phyloP scores from a whole-genome alignment of 2,888 invertebrate genomes.

The Neoaliturus tenellus region DNA sequence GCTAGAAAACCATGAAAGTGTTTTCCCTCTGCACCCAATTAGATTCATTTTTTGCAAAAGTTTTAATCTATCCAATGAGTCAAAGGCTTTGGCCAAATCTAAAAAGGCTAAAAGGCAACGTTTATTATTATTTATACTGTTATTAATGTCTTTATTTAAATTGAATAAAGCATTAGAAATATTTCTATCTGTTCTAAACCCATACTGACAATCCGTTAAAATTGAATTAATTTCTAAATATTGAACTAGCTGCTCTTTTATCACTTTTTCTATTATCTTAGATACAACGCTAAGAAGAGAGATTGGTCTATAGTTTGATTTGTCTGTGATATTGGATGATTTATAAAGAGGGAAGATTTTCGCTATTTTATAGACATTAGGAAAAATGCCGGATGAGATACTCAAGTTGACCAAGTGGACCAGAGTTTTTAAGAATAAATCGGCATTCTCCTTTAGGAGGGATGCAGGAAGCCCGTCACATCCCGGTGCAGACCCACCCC shows the following conservation, averaged over 20 bases:
- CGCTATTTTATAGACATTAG: background rate
- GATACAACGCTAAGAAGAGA: background rate
- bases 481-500: background rate
- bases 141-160: slow-evolving; percentile 1
- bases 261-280: background rate
- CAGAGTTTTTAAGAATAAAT: background rate
- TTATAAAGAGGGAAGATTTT: background rate
- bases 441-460: background rate
- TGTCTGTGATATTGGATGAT: background rate
- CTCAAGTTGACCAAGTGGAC: background rate
- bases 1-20: no score
- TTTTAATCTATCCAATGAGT: background rate
- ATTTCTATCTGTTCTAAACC: background rate
- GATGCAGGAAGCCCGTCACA: background rate
- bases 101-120: background rate
- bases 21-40: no score
- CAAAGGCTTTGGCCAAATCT: background rate
- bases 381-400: background rate
- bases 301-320: background rate
- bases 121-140: background rate
- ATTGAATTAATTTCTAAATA: background rate
- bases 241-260: background rate
- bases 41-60: background rate
- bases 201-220: background rate
- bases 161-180: background rate